These are phyloP conservation scores for Leucoraja erinaceus DNA, from an alignment of 2,113 vertebrate species.

Conservation along the genomic window DNA sequence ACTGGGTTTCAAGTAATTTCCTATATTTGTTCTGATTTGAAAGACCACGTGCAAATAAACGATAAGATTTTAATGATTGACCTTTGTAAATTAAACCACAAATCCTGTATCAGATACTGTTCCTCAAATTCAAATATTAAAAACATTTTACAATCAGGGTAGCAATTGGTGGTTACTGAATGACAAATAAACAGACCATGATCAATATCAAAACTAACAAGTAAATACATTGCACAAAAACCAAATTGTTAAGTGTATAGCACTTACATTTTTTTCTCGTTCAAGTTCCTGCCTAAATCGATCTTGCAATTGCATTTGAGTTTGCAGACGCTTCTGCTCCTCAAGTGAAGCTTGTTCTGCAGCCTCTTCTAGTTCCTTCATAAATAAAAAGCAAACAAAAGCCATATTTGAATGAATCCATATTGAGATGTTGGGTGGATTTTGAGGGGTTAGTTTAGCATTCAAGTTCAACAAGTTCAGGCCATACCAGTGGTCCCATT, in stretches of 20 bases:
- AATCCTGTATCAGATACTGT: neutral
- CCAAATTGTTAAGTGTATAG: neutral
- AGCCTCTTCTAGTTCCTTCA: conserved; percentile 83
- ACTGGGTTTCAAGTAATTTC: neutral
- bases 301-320: conserved; percentile 84
- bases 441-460: neutral
- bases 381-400: neutral
- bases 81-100: neutral
- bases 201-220: too few relatives aligned
- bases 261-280: conserved; percentile 78
- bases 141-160: neutral
- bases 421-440: too few relatives aligned
- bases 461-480: neutral
- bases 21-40: neutral
- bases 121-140: neutral
- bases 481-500: neutral
- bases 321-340: conserved; percentile 78
- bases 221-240: neutral
- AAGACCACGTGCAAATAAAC: neutral
- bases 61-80: neutral
- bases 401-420: neutral
- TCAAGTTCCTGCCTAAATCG: conserved; percentile 82
- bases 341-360: conserved; percentile 77
- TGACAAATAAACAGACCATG: neutral
- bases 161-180: neutral